Percentiles rank a stretch among this genome's conserved stretches.
Conservation (phyloP, 2,888 invertebrate species). For the Adela reaumurella region DNA sequence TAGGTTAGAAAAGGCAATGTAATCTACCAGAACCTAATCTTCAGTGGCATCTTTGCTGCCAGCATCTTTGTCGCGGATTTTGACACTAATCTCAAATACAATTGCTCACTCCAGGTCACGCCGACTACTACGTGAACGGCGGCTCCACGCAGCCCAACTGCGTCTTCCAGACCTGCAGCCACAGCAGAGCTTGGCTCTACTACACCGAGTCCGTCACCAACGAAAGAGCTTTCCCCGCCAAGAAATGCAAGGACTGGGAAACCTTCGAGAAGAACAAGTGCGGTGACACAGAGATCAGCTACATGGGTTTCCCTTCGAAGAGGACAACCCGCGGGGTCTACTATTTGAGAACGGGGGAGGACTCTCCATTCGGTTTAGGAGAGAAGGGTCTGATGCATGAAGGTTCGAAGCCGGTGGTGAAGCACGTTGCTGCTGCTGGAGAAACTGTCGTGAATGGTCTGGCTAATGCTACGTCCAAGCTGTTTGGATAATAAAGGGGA, state of each 20-base stretch:
- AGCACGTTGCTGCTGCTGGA: not conserved
- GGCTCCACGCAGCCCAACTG: conserved; percentile 39
- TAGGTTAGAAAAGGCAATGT: no score
- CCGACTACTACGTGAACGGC: conserved; percentile 38
- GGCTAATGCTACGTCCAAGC: not conserved
- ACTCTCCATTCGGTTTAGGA: conserved; percentile 3
- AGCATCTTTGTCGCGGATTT: no score
- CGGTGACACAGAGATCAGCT: conserved; percentile 11
- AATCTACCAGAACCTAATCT: no score
- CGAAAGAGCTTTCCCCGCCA: conserved; percentile 21
- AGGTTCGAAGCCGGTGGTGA: not conserved
- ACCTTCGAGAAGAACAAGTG: conserved; percentile 23
- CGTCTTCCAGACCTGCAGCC: conserved; percentile 33
- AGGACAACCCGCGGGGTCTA: not conserved
- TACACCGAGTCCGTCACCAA: conserved; percentile 25
- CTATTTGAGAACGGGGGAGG: conserved; percentile 2
- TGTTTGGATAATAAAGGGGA: not conserved
- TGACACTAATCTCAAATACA: no score
- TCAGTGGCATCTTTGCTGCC: no score
- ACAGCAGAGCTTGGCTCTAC: conserved; percentile 29
- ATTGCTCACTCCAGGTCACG: conserved; percentile 36
- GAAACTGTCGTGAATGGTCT: not conserved
- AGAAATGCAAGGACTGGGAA: conserved; percentile 23
- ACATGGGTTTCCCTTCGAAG: conserved; percentile 3
- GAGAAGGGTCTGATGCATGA: conserved; percentile 1